These are phyloP conservation scores for Drosophila hydei DNA, from an alignment of 1,140 invertebrate genomes.

Conservation along the genomic window DNA sequence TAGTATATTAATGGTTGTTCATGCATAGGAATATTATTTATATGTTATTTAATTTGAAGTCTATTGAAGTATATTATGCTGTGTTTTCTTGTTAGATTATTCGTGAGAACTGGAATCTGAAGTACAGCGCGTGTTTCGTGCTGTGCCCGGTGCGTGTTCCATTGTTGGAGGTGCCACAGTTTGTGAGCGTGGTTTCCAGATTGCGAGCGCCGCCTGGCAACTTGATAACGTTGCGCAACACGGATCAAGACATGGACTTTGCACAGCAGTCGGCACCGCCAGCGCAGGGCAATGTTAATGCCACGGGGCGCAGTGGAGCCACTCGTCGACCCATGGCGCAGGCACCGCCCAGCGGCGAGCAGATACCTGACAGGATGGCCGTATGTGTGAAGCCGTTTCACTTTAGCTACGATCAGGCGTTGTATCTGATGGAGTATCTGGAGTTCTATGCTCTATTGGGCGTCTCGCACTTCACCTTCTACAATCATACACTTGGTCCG, in stretches of 20 bases:
- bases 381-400: constrained; percentile 98
- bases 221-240: constrained; percentile 85
- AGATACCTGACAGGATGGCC: constrained; percentile 87
- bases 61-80: no score
- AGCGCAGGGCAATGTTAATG: constrained; percentile 3
- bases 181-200: constrained; percentile 88
- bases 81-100: constrained; percentile 86
- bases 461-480: constrained; percentile 95
- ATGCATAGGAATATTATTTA: no score
- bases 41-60: no score
- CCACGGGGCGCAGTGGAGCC: constrained; percentile 10
- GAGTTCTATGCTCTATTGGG: constrained; percentile 95
- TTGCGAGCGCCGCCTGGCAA: constrained; percentile 87
- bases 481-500: constrained; percentile 94
- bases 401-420: constrained; percentile 92
- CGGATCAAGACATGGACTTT: constrained; percentile 84
- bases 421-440: constrained; percentile 95
- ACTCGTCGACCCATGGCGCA: constrained; percentile 9
- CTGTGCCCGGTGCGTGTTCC: constrained; percentile 89
- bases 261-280: neutral
- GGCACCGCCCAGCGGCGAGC: constrained; percentile 63
- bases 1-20: no score
- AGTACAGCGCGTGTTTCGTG: constrained; percentile 96
- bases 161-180: constrained; percentile 86
- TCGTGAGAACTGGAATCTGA: constrained; percentile 96